Evolutionary conservation across 2,797 vertebrate genomes (phyloP).

Genomic region (Pseudomugil tenellus): DNA sequence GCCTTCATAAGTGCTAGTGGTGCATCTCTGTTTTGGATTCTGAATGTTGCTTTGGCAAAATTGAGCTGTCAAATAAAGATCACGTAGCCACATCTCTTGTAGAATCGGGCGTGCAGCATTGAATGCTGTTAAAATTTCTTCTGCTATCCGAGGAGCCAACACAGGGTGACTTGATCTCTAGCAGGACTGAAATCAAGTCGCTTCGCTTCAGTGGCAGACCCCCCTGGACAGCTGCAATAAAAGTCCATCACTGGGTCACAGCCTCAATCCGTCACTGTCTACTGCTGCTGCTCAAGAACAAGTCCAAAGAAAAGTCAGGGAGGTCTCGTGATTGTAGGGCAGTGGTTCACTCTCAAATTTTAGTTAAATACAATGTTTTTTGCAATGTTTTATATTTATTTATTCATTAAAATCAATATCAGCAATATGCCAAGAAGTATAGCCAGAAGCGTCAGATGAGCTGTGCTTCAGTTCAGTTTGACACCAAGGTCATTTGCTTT

Average conservation of each 20-base stretch:
- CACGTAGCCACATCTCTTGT: not conserved
- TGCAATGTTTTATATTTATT: constrained; percentile 13
- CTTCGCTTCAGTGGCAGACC: constrained; percentile 39
- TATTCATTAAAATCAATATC: constrained; percentile 30
- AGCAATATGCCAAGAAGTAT: not conserved
- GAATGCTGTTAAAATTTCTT: constrained; percentile 35
- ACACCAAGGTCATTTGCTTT: not conserved
- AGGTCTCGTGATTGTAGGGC: constrained; percentile 43
- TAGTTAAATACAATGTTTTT: constrained; percentile 31
- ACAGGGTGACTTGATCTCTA: constrained; percentile 26
- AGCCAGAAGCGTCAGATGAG: not conserved
- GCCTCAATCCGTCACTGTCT: constrained; percentile 74
- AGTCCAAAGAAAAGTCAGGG: constrained; percentile 57
- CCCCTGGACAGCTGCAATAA: constrained; percentile 53
- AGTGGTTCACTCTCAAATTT: constrained; percentile 34
- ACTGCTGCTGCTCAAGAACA: constrained; percentile 45
- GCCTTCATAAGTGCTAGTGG: not conserved
- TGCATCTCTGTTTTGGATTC: not conserved
- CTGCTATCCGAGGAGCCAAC: constrained; percentile 12
- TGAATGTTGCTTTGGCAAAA: constrained; percentile 2
- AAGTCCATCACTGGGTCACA: constrained; percentile 74
- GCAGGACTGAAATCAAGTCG: constrained; percentile 53
- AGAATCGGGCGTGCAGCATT: constrained; percentile 10
- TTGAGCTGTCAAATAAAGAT: constrained; percentile 16
- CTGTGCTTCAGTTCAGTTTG: constrained; percentile 17